Evolutionary conservation across 2,113 vertebrate species (phyloP).

Genomic region (Daphoenositta chrysoptera): DNA sequence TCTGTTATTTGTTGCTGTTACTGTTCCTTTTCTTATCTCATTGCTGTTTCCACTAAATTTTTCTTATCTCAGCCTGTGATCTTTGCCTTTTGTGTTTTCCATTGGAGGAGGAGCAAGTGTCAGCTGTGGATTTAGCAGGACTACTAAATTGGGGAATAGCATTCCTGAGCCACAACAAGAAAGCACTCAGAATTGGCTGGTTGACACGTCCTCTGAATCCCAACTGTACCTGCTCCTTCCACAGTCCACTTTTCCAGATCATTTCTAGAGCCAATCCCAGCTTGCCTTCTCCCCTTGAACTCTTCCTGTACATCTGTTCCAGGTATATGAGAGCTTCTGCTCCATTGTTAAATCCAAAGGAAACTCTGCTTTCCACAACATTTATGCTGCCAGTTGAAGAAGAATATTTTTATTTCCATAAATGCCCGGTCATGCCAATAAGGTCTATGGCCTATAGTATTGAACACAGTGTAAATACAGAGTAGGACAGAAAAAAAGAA

Average conservation of each 20-base stretch:
- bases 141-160: not conserved
- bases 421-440: not conserved
- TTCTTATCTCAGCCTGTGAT: not conserved
- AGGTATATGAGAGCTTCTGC: not conserved
- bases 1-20: not conserved
- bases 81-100: not conserved
- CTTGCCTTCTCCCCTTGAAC: not conserved
- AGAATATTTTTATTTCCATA: not conserved
- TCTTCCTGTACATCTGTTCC: not conserved
- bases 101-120: not conserved
- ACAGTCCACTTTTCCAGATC: not conserved
- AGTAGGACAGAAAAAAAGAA: not conserved
- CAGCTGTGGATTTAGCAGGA: not conserved
- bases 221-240: not conserved
- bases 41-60: not conserved
- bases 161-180: not conserved
- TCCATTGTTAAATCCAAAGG: not conserved
- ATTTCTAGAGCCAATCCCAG: not conserved
- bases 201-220: not conserved
- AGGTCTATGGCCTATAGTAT: not conserved
- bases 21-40: not conserved
- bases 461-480: not conserved
- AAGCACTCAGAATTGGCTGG: not conserved
- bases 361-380: not conserved
- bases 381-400: not conserved